These are phyloP conservation scores for Montipora foliosa DNA, from an alignment of 64 coral and sea anemone species.

Conservation along the genomic window DNA sequence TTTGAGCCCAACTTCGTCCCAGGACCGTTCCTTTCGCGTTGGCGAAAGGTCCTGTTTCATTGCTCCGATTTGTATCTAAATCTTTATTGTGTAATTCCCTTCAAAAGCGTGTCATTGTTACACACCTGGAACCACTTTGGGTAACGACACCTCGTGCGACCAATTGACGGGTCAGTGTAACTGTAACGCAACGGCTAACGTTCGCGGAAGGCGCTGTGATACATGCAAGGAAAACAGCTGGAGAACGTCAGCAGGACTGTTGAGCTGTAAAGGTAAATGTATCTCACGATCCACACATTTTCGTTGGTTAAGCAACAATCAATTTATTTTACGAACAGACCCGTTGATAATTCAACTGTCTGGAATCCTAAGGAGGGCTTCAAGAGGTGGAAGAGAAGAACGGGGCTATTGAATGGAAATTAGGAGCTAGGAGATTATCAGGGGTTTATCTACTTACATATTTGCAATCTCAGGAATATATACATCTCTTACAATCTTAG, in stretches of 20 bases:
- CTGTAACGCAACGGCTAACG: conserved; percentile 77
- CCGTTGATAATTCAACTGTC: too few relatives aligned
- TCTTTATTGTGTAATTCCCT: neutral
- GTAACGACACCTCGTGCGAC: conserved; percentile 77
- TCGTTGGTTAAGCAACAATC: too few relatives aligned
- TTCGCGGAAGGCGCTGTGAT: conserved; percentile 79
- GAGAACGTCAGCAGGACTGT: conserved; percentile 63
- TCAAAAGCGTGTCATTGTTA: conserved; percentile 78
- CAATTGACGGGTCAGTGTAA: conserved; percentile 80
- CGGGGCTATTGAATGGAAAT: too few relatives aligned
- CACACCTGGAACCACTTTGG: conserved; percentile 45
- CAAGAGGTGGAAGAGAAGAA: too few relatives aligned
- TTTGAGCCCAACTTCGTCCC: neutral
- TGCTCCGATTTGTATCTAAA: neutral
- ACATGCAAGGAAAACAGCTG: conserved; percentile 87
- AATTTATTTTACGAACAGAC: neutral
- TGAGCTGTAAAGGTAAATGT: conserved; percentile 76
- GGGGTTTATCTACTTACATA: too few relatives aligned
- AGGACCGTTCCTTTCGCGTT: too few relatives aligned
- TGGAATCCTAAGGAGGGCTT: too few relatives aligned
- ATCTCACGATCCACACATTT: too few relatives aligned
- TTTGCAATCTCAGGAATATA: too few relatives aligned
- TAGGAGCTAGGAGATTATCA: too few relatives aligned
- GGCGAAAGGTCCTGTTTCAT: neutral
- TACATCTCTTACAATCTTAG: too few relatives aligned